Evolutionary conservation across 2,113 vertebrate species (phyloP).

Genomic region (Aptenodytes patagonicus): DNA sequence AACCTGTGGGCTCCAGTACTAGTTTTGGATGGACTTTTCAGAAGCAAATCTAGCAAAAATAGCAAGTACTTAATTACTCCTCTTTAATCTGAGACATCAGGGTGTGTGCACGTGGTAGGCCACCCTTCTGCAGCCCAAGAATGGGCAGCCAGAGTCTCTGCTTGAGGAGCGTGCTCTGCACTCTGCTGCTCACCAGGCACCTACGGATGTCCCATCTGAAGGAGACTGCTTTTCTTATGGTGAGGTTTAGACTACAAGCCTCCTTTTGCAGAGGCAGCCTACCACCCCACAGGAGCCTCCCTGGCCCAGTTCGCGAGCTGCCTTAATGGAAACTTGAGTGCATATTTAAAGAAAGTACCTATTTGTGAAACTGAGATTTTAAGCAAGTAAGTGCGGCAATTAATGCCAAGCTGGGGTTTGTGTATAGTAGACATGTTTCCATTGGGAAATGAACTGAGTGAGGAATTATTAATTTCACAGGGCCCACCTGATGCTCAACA

Average conservation of each 20-base stretch:
- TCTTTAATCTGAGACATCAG: not conserved
- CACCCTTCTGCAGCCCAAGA: not conserved
- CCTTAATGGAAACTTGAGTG: not conserved
- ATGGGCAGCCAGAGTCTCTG: not conserved
- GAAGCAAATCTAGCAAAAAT: not conserved
- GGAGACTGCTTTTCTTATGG: not conserved
- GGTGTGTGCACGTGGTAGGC: not conserved
- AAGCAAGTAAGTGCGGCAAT: not conserved
- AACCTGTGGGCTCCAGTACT: not conserved
- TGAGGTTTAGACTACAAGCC: not conserved
- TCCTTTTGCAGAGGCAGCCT: not conserved
- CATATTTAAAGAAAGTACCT: not conserved
- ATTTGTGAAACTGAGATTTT: not conserved
- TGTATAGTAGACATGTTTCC: not conserved
- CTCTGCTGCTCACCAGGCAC: not conserved
- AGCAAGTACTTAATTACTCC: not conserved
- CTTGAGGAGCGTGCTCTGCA: accelerated
- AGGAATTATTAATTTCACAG: slow-evolving; percentile 21
- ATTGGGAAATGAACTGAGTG: not conserved
- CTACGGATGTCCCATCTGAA: accelerated
- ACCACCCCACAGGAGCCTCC: not conserved
- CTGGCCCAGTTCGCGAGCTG: not conserved
- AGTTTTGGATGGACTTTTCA: not conserved
- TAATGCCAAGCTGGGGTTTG: not conserved
- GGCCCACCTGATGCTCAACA: not conserved